phyloP scores from a whole-genome alignment of 2,113 vertebrate species.

The Nothobranchius furzeri region DNA sequence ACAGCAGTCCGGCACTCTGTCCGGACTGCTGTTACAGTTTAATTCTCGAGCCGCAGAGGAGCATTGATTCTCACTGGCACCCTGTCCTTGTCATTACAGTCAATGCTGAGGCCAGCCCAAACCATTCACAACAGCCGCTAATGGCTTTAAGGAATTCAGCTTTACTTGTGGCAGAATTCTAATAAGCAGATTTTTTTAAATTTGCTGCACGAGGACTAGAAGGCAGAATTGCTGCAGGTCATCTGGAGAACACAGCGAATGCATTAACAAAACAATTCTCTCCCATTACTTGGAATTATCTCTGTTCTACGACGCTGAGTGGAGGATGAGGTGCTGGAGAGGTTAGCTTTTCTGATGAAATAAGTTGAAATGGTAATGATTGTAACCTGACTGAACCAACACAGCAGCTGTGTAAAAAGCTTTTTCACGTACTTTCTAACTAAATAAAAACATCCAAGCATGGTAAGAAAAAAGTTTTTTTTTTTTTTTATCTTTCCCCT shows the following conservation, averaged over 20 bases:
- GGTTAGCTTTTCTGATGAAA: constrained; percentile 63
- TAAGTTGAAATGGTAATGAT: constrained; percentile 35
- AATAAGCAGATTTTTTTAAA: constrained; percentile 69
- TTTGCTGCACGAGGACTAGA: constrained; percentile 32
- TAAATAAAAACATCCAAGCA: constrained; percentile 20
- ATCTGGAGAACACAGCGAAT: constrained; percentile 46
- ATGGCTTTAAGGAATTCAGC: constrained; percentile 71
- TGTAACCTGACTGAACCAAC: constrained; percentile 39
- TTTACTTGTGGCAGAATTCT: constrained; percentile 63
- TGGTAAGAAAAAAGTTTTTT: constrained; percentile 1
- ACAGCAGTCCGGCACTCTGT: constrained; percentile 32
- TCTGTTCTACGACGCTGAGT: constrained; percentile 42
- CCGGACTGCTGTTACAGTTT: constrained; percentile 61
- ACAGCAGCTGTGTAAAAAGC: constrained; percentile 29
- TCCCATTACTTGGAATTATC: constrained; percentile 55
- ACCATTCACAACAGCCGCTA: constrained; percentile 64
- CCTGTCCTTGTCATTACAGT: constrained; percentile 68
- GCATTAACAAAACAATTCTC: constrained; percentile 58
- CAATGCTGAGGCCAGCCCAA: constrained; percentile 63
- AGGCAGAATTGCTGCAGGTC: constrained; percentile 42
- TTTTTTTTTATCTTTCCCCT: constrained; percentile 10
- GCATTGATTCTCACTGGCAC: constrained; percentile 71
- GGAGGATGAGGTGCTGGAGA: constrained; percentile 40
- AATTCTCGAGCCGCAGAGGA: constrained; percentile 60
- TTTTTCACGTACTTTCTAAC: constrained; percentile 12